Conservation (phyloP, 2,888 invertebrate genomes). For the Microlaimidae sp. region DNA sequence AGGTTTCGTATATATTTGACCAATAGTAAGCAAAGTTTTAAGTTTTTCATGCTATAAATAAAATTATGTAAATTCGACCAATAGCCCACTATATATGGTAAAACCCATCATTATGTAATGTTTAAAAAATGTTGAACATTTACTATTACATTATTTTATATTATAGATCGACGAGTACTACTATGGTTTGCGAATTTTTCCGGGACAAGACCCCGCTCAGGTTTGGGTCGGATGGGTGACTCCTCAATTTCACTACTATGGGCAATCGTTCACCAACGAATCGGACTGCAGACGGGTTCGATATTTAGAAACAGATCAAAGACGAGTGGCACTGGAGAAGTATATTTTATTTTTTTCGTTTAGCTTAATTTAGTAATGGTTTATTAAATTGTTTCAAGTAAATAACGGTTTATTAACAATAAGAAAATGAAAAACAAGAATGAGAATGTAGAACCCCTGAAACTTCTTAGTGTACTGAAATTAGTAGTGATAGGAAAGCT, state of each 20-base stretch:
- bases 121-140: neutral
- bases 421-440: neutral
- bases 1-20: too few relatives aligned
- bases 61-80: too few relatives aligned
- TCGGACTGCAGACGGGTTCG: constrained; percentile 49
- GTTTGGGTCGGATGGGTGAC: constrained; percentile 99
- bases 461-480: too few relatives aligned
- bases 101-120: too few relatives aligned
- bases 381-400: too few relatives aligned
- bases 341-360: neutral
- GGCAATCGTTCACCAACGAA: constrained; percentile 26
- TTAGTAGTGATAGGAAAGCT: too few relatives aligned
- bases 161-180: constrained; percentile 78
- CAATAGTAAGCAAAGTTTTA: too few relatives aligned
- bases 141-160: neutral
- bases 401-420: neutral
- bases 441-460: too few relatives aligned
- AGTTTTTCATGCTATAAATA: too few relatives aligned
- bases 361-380: too few relatives aligned
- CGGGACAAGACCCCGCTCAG: constrained; percentile 80
- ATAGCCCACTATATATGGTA: too few relatives aligned
- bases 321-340: constrained; percentile 46
- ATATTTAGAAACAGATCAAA: constrained; percentile 72
- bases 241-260: constrained; percentile 56
- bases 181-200: constrained; percentile 65